Evolutionary conservation across 2,888 invertebrate species (phyloP).

Genomic region (Drosophila helvetica): DNA sequence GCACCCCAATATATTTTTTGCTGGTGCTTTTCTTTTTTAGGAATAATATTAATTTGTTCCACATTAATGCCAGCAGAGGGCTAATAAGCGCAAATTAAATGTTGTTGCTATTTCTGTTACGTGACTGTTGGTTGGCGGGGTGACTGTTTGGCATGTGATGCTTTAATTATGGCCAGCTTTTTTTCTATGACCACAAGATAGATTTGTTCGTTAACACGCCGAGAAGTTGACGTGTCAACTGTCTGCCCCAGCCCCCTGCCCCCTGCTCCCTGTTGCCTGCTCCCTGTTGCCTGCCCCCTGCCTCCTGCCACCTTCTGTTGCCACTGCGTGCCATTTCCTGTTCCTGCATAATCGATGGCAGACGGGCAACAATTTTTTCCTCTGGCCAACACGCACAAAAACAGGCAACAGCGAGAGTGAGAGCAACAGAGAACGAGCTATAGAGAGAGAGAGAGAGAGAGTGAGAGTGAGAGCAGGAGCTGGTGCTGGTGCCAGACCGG

Average conservation of each 20-base stretch:
- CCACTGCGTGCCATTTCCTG: conserved; percentile 44
- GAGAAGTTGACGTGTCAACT: conserved; percentile 67
- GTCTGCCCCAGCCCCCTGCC: conserved; percentile 4
- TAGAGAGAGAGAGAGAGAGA: conserved; percentile 12
- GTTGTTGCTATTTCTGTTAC: conserved; percentile 62
- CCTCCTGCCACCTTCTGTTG: conserved; percentile 18
- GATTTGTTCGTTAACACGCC: conserved; percentile 56
- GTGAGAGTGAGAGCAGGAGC: neutral
- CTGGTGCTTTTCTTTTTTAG: conserved; percentile 5
- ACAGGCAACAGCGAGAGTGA: conserved; percentile 15
- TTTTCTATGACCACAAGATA: conserved; percentile 29
- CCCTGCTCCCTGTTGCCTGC: conserved; percentile 10
- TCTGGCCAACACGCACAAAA: conserved; percentile 48
- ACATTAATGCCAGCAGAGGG: conserved; percentile 36
- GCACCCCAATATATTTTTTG: conserved; percentile 9
- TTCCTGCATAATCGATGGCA: conserved; percentile 69
- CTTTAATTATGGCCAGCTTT: conserved; percentile 65
- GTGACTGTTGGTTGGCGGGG: conserved; percentile 42
- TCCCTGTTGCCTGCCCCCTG: conserved; percentile 3
- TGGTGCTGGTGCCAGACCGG: neutral
- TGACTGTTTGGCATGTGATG: conserved; percentile 48
- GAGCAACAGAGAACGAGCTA: too few species aligned
- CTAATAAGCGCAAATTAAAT: conserved; percentile 73
- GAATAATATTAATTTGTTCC: conserved; percentile 49
- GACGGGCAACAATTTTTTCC: conserved; percentile 42